Evolutionary conservation across 2,113 vertebrate species (phyloP).

Genomic region (Platycercus adscitus): DNA sequence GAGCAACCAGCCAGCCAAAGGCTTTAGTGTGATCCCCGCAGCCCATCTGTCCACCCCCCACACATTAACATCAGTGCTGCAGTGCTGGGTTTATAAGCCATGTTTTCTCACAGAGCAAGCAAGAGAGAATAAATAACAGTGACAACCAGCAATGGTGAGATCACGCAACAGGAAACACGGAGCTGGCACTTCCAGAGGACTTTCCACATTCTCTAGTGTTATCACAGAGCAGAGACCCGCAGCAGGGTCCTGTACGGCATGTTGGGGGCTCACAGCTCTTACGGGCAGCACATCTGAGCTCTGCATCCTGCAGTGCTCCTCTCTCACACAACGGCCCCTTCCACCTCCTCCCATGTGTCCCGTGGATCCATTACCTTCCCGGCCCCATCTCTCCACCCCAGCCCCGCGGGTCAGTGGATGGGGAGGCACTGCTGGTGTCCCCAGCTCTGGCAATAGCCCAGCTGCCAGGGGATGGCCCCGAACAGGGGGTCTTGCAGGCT

Average conservation of each 20-base stretch:
- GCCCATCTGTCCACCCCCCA: slow-evolving; percentile 41
- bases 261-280: neutral
- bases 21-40: neutral
- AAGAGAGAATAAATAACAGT: slow-evolving; percentile 26
- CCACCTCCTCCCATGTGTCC: neutral
- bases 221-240: rapidly evolving
- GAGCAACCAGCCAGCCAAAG: neutral
- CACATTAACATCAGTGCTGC: neutral
- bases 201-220: neutral
- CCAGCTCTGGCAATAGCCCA: slow-evolving; percentile 63
- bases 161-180: neutral
- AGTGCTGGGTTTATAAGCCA: neutral
- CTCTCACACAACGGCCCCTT: neutral
- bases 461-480: slow-evolving; percentile 55
- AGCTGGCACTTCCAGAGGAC: neutral
- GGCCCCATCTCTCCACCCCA: neutral
- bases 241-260: rapidly evolving
- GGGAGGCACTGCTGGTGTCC: slow-evolving; percentile 70
- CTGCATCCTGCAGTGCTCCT: neutral
- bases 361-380: neutral
- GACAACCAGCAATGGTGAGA: neutral
- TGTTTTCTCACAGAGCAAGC: slow-evolving; percentile 25
- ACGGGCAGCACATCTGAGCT: neutral
- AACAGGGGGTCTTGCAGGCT: slow-evolving; percentile 20
- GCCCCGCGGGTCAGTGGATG: neutral